Evolutionary conservation across 1,140 invertebrate genomes (phyloP).

Genomic region (Zaprionus kolodkinae): DNA sequence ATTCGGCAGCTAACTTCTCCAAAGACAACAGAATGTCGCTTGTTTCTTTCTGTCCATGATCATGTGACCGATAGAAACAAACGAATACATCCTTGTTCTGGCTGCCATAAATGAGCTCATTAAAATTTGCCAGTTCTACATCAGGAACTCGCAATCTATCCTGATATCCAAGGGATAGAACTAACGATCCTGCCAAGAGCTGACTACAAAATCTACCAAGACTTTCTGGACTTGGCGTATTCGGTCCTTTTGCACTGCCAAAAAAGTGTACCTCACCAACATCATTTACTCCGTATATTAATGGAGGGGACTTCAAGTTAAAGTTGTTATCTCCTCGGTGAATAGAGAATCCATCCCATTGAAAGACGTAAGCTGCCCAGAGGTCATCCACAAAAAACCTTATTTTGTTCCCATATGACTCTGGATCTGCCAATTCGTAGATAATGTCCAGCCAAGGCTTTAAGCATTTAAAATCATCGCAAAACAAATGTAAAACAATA

Average conservation of each 20-base stretch:
- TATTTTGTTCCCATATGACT: neutral
- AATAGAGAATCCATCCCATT: constrained; percentile 4
- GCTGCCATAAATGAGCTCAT: neutral
- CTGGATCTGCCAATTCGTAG: neutral
- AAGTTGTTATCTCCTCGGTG: neutral
- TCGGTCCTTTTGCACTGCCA: neutral
- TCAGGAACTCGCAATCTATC: neutral
- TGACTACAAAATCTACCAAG: neutral
- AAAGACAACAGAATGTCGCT: neutral
- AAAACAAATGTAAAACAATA: neutral
- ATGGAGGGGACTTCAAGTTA: neutral
- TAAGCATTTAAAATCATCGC: neutral
- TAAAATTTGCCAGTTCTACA: neutral
- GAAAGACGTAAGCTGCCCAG: neutral
- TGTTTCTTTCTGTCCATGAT: neutral
- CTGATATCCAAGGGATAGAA: neutral
- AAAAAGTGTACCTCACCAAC: neutral
- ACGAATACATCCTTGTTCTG: neutral
- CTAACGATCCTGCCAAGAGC: neutral
- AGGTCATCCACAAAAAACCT: neutral
- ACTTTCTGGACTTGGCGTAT: neutral
- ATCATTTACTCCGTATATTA: neutral
- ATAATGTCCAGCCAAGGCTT: neutral
- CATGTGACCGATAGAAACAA: neutral
- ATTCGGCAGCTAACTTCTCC: neutral